A percentile compares a stretch with the other conserved stretches of the same genome.
phyloP scores from a whole-genome alignment of 2,797 vertebrate species.

The Oryzias sinensis region DNA sequence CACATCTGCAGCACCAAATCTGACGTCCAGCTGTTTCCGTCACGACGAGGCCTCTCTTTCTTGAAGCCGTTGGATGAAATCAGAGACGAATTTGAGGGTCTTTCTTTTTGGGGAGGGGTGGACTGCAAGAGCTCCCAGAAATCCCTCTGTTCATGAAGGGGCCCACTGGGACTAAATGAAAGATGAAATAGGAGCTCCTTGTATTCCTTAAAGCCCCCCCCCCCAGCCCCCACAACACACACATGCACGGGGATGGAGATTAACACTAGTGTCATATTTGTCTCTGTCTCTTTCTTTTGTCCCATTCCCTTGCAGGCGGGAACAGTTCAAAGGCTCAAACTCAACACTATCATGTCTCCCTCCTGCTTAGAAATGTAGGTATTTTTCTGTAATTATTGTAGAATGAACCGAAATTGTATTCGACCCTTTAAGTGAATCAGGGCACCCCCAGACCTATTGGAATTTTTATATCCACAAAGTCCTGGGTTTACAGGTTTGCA shows the following conservation, averaged over 20 bases:
- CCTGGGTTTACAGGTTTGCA: too few relatives aligned
- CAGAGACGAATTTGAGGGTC: constrained; percentile 59
- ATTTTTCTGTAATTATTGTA: too few relatives aligned
- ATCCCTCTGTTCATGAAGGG: constrained; percentile 78
- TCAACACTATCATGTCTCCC: constrained; percentile 3
- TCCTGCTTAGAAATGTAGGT: not conserved
- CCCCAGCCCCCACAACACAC: too few relatives aligned
- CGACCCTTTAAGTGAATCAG: too few relatives aligned
- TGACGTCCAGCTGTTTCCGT: constrained; percentile 60
- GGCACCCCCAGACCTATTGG: too few relatives aligned
- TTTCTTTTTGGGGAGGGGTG: constrained; percentile 50
- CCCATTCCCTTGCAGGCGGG: constrained; percentile 59
- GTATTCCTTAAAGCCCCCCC: constrained; percentile 84
- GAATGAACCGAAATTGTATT: too few relatives aligned
- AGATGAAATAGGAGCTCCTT: constrained; percentile 90
- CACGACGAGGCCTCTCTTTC: constrained; percentile 21
- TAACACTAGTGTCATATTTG: constrained; percentile 94
- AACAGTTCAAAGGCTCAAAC: constrained; percentile 33
- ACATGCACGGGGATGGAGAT: constrained; percentile 82
- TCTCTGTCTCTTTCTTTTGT: constrained; percentile 72
- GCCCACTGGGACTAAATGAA: constrained; percentile 89
- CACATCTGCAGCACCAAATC: constrained; percentile 22
- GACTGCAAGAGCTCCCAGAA: constrained; percentile 59
- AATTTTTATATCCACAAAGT: too few relatives aligned
- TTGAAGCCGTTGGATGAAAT: constrained; percentile 73